Conservation (phyloP, 2,113 vertebrate species). For the Malurus melanocephalus region DNA sequence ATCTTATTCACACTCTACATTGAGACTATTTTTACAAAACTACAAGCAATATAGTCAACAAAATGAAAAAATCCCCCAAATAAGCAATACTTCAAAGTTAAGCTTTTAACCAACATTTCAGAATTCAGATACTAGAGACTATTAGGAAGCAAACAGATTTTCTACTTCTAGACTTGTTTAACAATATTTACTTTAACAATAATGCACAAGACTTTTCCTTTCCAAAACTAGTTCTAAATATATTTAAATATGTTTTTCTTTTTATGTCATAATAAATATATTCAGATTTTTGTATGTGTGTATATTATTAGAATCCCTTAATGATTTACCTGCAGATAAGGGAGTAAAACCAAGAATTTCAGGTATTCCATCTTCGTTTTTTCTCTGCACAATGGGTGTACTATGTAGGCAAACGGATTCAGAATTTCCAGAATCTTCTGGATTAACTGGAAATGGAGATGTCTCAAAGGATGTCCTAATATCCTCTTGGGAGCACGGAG, state of each 20-base stretch:
- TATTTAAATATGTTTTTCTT: not conserved
- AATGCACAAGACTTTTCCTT: not conserved
- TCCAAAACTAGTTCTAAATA: not conserved
- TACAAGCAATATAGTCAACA: not conserved
- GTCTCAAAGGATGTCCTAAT: not conserved
- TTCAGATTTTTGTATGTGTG: not conserved
- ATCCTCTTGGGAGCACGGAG: conserved; percentile 33
- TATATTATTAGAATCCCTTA: not conserved
- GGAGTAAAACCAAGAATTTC: conserved; percentile 79
- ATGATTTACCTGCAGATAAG: conserved; percentile 78
- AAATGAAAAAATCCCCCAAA: not conserved
- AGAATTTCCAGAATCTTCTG: conserved; percentile 33
- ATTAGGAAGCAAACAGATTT: not conserved
- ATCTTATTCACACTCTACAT: not conserved
- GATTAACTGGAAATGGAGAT: conserved; percentile 59
- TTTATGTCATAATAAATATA: not conserved
- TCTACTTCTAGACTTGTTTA: not conserved
- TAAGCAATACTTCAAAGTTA: not conserved
- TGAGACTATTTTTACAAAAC: not conserved
- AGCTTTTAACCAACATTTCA: not conserved
- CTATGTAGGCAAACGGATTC: conserved; percentile 77
- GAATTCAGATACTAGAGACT: not conserved
- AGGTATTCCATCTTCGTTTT: conserved; percentile 52
- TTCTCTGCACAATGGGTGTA: conserved; percentile 78
- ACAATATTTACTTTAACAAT: not conserved